A percentile compares a stretch with the other conserved stretches of the same genome.
Conservation (phyloP, 2,797 vertebrate genomes). For the Pseudomugil gertrudae region DNA sequence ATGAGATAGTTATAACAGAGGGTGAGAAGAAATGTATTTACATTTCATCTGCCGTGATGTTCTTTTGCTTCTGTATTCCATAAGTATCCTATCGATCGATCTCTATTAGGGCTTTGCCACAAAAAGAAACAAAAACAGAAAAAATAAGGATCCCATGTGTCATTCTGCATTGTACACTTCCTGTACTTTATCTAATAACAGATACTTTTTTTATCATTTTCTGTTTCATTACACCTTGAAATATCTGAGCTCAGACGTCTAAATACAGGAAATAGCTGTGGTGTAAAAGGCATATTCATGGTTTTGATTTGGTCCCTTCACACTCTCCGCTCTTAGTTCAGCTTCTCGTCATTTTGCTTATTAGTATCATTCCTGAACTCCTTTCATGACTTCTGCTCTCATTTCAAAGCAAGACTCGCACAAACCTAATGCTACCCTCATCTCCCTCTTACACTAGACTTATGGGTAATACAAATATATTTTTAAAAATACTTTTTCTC, state of each 20-base stretch:
- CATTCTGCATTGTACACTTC: not conserved
- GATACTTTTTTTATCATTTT: not conserved
- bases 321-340: no score
- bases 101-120: not conserved
- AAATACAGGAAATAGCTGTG: not conserved
- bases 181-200: not conserved
- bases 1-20: conserved; percentile 17
- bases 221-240: not conserved
- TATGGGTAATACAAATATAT: no score
- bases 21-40: conserved; percentile 13
- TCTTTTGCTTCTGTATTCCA: conserved; percentile 5
- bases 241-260: not conserved
- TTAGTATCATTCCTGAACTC: no score
- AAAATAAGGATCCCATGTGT: not conserved
- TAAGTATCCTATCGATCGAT: conserved; percentile 7
- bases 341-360: no score
- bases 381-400: no score
- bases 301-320: no score
- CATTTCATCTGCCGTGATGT: conserved; percentile 11
- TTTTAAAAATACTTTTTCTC: no score
- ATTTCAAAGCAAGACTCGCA: no score
- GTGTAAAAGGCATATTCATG: not conserved
- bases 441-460: no score
- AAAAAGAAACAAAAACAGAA: not conserved
- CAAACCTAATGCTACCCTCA: no score